Base-by-base conservation (phyloP, 2,888 invertebrate genomes). In the Drosophila nr. perissopoda region DNA sequence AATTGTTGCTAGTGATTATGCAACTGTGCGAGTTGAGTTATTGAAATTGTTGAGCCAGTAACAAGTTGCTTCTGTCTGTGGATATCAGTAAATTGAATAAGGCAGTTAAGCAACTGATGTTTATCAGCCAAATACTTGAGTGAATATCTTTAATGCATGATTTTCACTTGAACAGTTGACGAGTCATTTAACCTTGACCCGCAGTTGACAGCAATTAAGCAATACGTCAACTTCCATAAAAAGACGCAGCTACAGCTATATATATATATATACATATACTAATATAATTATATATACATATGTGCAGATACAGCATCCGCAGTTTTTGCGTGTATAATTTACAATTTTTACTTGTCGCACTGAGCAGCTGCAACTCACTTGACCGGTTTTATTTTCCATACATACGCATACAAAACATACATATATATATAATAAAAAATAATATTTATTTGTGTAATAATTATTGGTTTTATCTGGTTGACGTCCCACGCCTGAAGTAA, bases 181-280 rank as follows among this genome's bases (percentile, higher is more conserved):
- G 76, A 63, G 49, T 73, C 53, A 58, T 1, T 25, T 62, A 66
- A 54, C 85, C 88, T 84, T 84, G 86, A 85, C 87, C 83, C 49
- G 83, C 87, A 82, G 80, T 78, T 69, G 82, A 59, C 78, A 74
- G 56, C 58, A 62, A 62, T 77, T 77, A 63, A 45, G 70, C 61
- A 75, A 77, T 57, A 67, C 69, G 33, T 18, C 62, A 63, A 59
- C 49, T 53, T 40, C 21, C 29, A 73, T 40, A 61, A 62, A 65
- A 48, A 76, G 52, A 4, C 34, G 21, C 31, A n/a, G 31, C 48
- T 70, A 60, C 59, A 69, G 54, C 53, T 73, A 54, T 3, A 16
- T 13, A 25, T 31, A 33, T 11, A 56, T 29, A 29, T 34, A 38
- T 25, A 21, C 27, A 10, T 8, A 10, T 4, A n/a, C 0, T 36